Percentiles rank a stretch among this genome's conserved stretches.
These are phyloP conservation scores for Procambarus virginalis DNA, from an alignment of 1,140 invertebrate species.

Conservation along the genomic window DNA sequence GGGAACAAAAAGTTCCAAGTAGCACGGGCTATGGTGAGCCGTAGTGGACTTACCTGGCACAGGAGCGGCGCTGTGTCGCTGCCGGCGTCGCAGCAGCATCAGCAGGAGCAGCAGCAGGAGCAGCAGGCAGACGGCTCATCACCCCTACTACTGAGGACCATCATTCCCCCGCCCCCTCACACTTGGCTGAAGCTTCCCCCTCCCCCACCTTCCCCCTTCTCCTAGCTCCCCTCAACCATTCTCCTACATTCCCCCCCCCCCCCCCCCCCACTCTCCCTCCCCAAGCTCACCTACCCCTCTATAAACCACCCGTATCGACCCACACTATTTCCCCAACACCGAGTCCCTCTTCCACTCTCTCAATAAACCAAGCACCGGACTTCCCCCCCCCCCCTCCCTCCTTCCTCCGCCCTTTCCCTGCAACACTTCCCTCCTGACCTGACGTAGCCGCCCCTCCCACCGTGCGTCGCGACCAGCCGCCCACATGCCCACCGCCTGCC, in stretches of 20 bases:
- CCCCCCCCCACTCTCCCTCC: constrained; percentile 11
- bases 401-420: no score
- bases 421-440: no score
- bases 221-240: constrained; percentile 3
- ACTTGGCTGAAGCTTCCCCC: constrained; percentile 17
- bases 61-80: neutral
- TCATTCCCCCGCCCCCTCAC: constrained; percentile 18
- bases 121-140: neutral
- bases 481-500: neutral
- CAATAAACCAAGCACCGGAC: constrained; percentile 24
- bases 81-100: neutral
- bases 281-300: constrained; percentile 26
- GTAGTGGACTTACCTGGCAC: no score
- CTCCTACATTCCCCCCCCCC: neutral
- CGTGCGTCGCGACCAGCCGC: neutral
- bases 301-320: constrained; percentile 40
- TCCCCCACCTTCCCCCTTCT: neutral
- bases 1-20: no score
- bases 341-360: constrained; percentile 38
- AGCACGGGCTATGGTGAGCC: no score
- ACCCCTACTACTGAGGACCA: constrained; percentile 15
- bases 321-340: constrained; percentile 7
- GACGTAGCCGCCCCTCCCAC: neutral
- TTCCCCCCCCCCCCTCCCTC: neutral
- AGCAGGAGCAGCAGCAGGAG: neutral